A percentile compares a stretch with the other conserved stretches of the same genome.
Evolutionary conservation across 2,888 invertebrate species (phyloP).

Genomic region (Plagiodera versicolora): DNA sequence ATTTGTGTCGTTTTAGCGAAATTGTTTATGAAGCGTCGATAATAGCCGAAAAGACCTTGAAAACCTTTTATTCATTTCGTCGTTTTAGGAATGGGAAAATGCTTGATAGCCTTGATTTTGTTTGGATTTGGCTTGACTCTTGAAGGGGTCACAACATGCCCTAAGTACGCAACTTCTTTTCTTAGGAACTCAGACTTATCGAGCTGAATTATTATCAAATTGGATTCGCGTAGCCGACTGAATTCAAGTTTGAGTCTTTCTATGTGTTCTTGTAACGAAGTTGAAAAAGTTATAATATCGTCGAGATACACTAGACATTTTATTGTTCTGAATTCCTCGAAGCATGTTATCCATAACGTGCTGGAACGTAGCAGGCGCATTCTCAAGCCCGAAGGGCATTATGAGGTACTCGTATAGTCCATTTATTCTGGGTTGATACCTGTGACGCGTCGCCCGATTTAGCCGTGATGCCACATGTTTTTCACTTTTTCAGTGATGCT

Average conservation of each 20-base stretch:
- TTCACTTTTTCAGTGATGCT: no score
- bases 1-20: slow-evolving; percentile 31
- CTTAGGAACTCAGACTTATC: slow-evolving; percentile 25
- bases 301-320: slow-evolving; percentile 37
- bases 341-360: no score
- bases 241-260: slow-evolving; percentile 12
- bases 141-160: slow-evolving; percentile 21
- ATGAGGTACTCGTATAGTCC: no score
- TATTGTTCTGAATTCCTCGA: slow-evolving; percentile 20
- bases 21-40: slow-evolving; percentile 26
- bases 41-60: slow-evolving; percentile 31
- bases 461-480: no score
- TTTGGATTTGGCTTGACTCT: slow-evolving; percentile 30
- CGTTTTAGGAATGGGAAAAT: slow-evolving; percentile 32
- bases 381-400: no score
- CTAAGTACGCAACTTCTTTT: slow-evolving; percentile 26
- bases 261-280: slow-evolving; percentile 15
- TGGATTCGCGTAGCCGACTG: slow-evolving; percentile 1
- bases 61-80: slow-evolving; percentile 31
- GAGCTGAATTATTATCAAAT: slow-evolving; percentile 27
- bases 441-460: no score
- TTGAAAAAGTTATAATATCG: slow-evolving; percentile 8
- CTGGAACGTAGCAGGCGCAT: no score
- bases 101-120: slow-evolving; percentile 28
- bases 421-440: no score